Evolutionary conservation across 1,140 invertebrate genomes (phyloP), one percentile per base, ranked within the genome.

Genomic region (Antheraea pernyi): DNA sequence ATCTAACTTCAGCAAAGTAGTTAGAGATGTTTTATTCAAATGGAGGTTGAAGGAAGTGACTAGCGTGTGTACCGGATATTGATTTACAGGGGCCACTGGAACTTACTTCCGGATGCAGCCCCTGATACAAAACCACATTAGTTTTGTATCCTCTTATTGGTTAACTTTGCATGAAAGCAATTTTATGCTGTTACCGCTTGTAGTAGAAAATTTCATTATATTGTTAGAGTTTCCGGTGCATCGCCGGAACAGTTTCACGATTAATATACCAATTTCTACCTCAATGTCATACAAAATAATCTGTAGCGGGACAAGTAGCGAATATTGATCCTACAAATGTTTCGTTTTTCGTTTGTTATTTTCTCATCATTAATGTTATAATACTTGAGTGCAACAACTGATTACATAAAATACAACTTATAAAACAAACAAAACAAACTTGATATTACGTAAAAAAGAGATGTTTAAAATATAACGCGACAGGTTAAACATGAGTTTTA

Each of bases 31-130:
- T 89, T 89, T 86, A 84, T 82, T 83, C 72, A 78, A 83, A 80
- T 77, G 72, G 73, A 73, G 72, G 78, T 77, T 71, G 61, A 70
- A 65, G 78, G 74, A 74, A 59, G 75, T 81, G 82, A 81, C 77
- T 80, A 75, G 75, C 83, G 80, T 80, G 78, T 75, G 77, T 78
- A 82, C 83, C 84, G 86, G 88, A 89, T 91, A 91, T 91, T 88
- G 88, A 89, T 91, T 89, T 88, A 88, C 79, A 78, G 76, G 79
- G 78, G 75, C 83, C 84, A 83, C 81, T 85, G 80, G 78, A 83
- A 80, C 79, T 59, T 75, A 70, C 75, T 84, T 88, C 88, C 85
- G 86, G 79, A 42, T 80, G 82, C 81, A 83, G 76, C 76, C 82
- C 84, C 77, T 73, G 78, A 83, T 80, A 84, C 74, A 79, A 59